phyloP scores from a whole-genome alignment of 2,113 vertebrate species.

The Lampris megalopsis region DNA sequence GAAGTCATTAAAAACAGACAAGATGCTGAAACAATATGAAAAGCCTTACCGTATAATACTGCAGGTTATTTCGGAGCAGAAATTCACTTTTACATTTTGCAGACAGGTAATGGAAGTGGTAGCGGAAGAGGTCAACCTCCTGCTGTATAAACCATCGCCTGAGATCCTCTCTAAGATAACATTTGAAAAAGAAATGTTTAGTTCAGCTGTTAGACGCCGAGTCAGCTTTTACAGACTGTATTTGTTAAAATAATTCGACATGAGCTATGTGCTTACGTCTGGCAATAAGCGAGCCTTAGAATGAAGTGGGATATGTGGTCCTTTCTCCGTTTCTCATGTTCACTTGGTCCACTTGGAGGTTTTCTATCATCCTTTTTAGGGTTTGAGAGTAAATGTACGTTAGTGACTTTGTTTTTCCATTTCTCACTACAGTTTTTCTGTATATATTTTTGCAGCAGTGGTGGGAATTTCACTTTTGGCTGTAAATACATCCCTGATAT shows the following conservation, averaged over 20 bases:
- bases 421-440: no score
- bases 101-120: conserved; percentile 85
- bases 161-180: conserved; percentile 86
- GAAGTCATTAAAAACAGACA: not conserved
- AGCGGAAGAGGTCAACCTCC: conserved; percentile 95
- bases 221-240: no score
- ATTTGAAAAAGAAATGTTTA: conserved; percentile 4
- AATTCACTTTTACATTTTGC: conserved; percentile 83
- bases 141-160: conserved; percentile 99
- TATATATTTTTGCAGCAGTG: no score
- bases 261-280: conserved; percentile 87
- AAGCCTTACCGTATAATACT: conserved; percentile 89
- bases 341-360: conserved; percentile 48
- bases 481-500: no score
- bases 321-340: conserved; percentile 89
- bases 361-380: conserved; percentile 81
- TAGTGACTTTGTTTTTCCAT: not conserved
- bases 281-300: conserved; percentile 96
- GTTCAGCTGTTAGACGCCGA: not conserved
- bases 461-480: no score
- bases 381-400: not conserved
- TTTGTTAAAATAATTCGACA: not conserved
- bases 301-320: conserved; percentile 99
- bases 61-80: conserved; percentile 87
- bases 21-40: not conserved